Base-by-base conservation (phyloP, 2,888 invertebrate genomes). In the Oxytorus armatus region DNA sequence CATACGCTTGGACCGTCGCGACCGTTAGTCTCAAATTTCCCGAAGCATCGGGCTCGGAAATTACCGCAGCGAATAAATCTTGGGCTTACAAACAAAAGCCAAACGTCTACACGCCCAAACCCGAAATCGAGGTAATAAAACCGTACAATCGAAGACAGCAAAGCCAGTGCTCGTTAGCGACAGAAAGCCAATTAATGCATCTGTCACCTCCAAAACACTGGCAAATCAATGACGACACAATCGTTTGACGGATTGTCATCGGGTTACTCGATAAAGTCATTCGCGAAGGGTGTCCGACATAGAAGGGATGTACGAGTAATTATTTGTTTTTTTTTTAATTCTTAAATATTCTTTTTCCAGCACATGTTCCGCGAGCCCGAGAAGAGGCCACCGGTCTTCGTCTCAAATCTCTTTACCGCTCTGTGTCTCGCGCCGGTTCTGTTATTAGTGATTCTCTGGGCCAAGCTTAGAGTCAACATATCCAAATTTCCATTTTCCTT, bases 291-390 rank as follows among this genome's bases (percentile, higher is more conserved):
- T 25, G 68, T 78, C 51, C 68, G 36, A 85, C 83, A 84, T 18
- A 18, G 8, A 39, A 18, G 47, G 29, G 14, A n/a, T 55, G 51
- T 23, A 44, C 66, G 14, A n/a, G 33, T 14, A 14, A 10, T 4
- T 1, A 7, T 44, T 7, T 16, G 11, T 49, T n/a, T 33, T 36
- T 18, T 21, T 51, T 51, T 14, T 33, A 21, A 14, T 14, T 3
- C 57, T 39, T 49, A 39, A 8, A 25, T 53, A 36, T 44, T 25
- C 23, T 29, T 80, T 84, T 88, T 91, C 14, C 88, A 93, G 93
- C 99, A 99, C 93, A 92, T 95, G 93, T 99, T 99, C 95, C 96
- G 98, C 53, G 94, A 95, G 89, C 96, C 99, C 0, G 99, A 99
- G 92, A 95, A 96, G 87, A 95, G 98, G 57, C 99, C 99, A 69